Conservation (phyloP, 2,888 invertebrate species). For the Dynastes maya region DNA sequence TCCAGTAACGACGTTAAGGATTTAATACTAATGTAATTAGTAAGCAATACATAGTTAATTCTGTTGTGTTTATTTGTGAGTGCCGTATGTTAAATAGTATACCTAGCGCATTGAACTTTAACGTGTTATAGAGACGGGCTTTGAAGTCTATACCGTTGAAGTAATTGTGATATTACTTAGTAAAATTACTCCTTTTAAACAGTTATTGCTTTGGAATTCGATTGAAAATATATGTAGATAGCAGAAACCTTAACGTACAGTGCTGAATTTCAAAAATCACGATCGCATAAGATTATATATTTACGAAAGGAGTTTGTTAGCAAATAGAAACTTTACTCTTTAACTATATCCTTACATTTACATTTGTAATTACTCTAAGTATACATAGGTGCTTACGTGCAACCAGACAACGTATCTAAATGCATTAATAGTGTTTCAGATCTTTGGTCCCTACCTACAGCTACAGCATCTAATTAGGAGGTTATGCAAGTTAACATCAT, state of each 20-base stretch:
- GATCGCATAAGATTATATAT: neutral
- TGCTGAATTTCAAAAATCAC: neutral
- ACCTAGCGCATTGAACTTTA: no score
- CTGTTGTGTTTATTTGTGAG: no score
- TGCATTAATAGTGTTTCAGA: slow-evolving; percentile 6
- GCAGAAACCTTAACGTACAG: neutral
- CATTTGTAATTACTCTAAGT: slow-evolving; percentile 14
- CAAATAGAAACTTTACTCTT: neutral
- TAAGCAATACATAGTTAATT: no score
- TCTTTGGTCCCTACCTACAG: neutral
- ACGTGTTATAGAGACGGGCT: no score
- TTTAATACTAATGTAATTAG: no score
- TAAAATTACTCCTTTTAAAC: neutral
- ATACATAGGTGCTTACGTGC: neutral
- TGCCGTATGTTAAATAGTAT: no score
- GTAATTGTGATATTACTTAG: neutral
- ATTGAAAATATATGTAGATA: neutral
- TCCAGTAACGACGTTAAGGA: no score
- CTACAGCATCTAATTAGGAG: slow-evolving; percentile 23
- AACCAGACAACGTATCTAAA: neutral
- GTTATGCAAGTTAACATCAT: slow-evolving; percentile 40
- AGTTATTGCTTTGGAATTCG: neutral
- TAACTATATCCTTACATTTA: neutral
- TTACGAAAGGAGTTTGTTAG: no score
- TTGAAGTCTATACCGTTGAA: no score